phyloP scores from a whole-genome alignment of 2,113 vertebrate genomes.

The Channa maculata region DNA sequence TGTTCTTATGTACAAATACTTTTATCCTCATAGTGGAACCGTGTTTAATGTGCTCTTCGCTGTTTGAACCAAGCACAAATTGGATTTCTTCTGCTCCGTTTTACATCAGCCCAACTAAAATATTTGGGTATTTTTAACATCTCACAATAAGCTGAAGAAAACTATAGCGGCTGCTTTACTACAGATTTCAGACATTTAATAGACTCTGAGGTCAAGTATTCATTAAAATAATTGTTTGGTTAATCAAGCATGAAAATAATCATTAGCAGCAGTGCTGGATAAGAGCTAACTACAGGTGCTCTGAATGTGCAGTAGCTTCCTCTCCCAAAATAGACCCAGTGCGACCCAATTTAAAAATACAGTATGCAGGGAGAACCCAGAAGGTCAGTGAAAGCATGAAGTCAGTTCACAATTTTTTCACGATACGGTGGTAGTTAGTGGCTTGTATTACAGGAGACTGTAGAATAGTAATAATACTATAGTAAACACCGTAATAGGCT shows the following conservation, averaged over 20 bases:
- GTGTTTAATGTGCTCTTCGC: background rate
- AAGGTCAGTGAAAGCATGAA: constrained; percentile 45
- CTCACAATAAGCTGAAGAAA: no score
- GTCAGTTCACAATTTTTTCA: constrained; percentile 33
- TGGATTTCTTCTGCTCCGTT: no score
- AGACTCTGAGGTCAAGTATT: no score
- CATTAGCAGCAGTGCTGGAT: background rate
- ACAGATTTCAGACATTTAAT: no score
- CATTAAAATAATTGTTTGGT: background rate
- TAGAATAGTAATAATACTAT: constrained; percentile 3
- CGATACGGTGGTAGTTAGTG: background rate
- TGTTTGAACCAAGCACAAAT: background rate
- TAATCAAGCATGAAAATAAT: background rate
- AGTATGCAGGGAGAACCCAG: constrained; percentile 43
- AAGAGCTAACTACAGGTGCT: constrained; percentile 41
- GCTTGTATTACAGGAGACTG: background rate
- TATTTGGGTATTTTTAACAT: no score
- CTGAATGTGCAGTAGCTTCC: constrained; percentile 50
- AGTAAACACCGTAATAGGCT: background rate
- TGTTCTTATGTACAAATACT: background rate
- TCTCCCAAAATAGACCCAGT: constrained; percentile 56
- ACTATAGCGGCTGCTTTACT: no score
- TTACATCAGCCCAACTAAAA: no score
- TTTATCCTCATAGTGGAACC: background rate
- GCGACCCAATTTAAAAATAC: constrained; percentile 61